Percentiles rank a stretch among this genome's conserved stretches.
These are phyloP conservation scores for Somateria mollissima DNA, from an alignment of 2,797 vertebrate species.

Conservation along the genomic window DNA sequence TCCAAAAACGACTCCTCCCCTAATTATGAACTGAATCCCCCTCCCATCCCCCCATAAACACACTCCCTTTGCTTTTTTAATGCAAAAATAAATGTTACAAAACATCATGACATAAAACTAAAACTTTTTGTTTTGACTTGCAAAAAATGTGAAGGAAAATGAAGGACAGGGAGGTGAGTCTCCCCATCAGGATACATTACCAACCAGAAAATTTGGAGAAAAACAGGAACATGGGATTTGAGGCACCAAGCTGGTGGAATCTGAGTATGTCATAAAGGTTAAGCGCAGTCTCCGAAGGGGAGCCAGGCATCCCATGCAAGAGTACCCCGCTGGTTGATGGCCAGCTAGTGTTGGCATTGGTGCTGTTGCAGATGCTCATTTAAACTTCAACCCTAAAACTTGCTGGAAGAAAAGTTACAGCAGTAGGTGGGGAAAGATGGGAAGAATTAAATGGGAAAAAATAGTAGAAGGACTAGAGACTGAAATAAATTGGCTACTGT, in stretches of 20 bases:
- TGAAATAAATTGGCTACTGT: background rate
- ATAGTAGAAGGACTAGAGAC: background rate
- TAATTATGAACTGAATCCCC: conserved; percentile 73
- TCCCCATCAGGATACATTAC: background rate
- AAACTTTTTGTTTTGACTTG: conserved; percentile 34
- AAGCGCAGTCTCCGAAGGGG: conserved; percentile 43
- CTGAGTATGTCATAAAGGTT: conserved; percentile 62
- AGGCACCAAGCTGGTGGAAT: conserved; percentile 47
- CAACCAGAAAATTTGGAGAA: conserved; percentile 72
- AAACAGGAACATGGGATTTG: conserved; percentile 34
- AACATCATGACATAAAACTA: background rate
- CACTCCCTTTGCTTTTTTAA: background rate
- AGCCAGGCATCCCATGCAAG: conserved; percentile 63
- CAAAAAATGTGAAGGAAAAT: conserved; percentile 9
- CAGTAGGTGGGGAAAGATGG: background rate
- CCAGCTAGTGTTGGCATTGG: conserved; percentile 49
- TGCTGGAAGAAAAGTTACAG: conserved; percentile 54
- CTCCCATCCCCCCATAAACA: background rate
- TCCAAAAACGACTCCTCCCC: conserved; percentile 77
- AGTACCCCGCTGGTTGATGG: conserved; percentile 48
- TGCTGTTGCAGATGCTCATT: conserved; percentile 76
- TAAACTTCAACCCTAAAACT: conserved; percentile 71
- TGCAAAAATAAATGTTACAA: background rate
- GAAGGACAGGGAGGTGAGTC: background rate
- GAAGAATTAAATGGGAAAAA: background rate